These are phyloP conservation scores for Xiphorhynchus erythropygius DNA, from an alignment of 2,797 vertebrate species.

Conservation along the genomic window DNA sequence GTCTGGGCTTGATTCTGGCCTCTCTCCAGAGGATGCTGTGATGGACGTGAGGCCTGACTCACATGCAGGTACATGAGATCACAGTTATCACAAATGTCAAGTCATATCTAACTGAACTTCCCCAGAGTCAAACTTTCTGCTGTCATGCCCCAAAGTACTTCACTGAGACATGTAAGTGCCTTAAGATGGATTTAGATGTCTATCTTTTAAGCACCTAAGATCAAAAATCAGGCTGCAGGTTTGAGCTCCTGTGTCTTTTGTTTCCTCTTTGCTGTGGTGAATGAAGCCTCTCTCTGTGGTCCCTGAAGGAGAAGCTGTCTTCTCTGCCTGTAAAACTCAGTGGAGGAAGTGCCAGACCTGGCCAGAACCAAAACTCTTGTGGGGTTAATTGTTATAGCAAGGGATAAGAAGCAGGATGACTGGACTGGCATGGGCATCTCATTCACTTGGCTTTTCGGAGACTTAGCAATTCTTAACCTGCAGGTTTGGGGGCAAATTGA, in stretches of 20 bases:
- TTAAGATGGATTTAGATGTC: not conserved
- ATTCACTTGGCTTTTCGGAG: not conserved
- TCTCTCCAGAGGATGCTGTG: not conserved
- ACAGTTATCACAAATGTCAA: not conserved
- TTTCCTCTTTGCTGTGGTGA: not conserved
- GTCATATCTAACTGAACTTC: not conserved
- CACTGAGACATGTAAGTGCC: not conserved
- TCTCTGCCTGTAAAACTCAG: not conserved
- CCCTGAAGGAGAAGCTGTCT: not conserved
- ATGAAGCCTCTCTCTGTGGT: not conserved
- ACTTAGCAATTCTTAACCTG: too few relatives aligned
- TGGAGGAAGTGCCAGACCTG: not conserved
- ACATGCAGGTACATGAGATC: fast-evolving
- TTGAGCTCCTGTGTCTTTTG: not conserved
- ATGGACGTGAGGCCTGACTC: not conserved
- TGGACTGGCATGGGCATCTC: not conserved
- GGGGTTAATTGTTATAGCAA: not conserved
- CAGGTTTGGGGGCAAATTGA: not conserved
- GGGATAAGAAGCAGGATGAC: not conserved
- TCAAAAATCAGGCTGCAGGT: not conserved
- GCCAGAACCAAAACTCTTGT: not conserved
- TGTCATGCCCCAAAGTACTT: not conserved
- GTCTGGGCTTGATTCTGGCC: not conserved
- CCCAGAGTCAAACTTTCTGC: not conserved
- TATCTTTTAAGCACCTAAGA: not conserved